These are phyloP conservation scores for Glossosoma conforme DNA, from an alignment of 1,140 invertebrate genomes.

Conservation along the genomic window DNA sequence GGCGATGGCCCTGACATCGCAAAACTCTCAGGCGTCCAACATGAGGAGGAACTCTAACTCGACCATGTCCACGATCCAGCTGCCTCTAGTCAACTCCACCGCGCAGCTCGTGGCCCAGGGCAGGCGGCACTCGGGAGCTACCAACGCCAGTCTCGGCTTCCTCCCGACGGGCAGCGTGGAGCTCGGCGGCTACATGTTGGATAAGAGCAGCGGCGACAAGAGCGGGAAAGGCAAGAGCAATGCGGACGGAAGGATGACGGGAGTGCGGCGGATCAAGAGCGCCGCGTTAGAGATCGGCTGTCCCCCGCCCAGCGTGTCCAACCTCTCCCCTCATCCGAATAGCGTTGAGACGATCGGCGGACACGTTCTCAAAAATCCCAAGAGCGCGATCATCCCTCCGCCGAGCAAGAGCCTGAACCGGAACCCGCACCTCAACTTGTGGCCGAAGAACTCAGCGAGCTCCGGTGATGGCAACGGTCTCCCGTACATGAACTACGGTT, in stretches of 20 bases:
- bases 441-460: conserved; percentile 45
- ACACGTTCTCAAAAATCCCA: conserved; percentile 55
- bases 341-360: conserved; percentile 63
- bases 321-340: conserved; percentile 60
- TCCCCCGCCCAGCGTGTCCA: conserved; percentile 56
- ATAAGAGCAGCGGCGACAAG: conserved; percentile 40
- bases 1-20: conserved; percentile 34
- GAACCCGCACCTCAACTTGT: conserved; percentile 62
- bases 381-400: conserved; percentile 56
- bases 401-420: conserved; percentile 60
- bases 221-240: conserved; percentile 38
- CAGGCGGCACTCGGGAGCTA: conserved; percentile 61
- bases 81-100: conserved; percentile 47
- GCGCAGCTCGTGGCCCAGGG: conserved; percentile 46
- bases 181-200: conserved; percentile 49
- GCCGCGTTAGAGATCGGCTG: conserved; percentile 62
- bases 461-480: conserved; percentile 48
- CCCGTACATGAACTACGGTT: conserved; percentile 64
- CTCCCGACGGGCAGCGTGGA: conserved; percentile 45
- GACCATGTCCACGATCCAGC: conserved; percentile 55
- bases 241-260: conserved; percentile 42
- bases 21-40: conserved; percentile 38
- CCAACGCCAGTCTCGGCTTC: conserved; percentile 50
- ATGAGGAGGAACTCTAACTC: conserved; percentile 56
- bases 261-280: conserved; percentile 61